phyloP scores from a whole-genome alignment of 2,797 vertebrate species.

The Alca torda region DNA sequence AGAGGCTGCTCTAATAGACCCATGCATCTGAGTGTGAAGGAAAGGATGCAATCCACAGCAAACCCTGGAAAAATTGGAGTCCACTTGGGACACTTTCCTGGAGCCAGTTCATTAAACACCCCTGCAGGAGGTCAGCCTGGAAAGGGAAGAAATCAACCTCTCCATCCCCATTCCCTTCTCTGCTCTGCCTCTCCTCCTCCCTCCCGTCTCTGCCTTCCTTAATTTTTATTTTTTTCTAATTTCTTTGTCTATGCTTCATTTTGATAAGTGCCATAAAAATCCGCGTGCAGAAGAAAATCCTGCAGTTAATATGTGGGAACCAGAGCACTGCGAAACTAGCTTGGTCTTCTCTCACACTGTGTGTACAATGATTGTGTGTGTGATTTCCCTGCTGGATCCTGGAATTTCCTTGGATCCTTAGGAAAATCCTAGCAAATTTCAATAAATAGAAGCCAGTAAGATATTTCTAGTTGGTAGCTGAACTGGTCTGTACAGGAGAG shows the following conservation, averaged over 20 bases:
- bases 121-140: not conserved
- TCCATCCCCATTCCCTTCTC: not conserved
- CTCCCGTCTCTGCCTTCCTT: not conserved
- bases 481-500: not conserved
- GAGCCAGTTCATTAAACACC: not conserved
- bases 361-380: not conserved
- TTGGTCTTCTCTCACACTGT: not conserved
- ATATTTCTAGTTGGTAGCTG: not conserved
- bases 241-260: not conserved
- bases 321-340: not conserved
- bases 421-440: not conserved
- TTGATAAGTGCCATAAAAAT: not conserved
- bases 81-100: not conserved
- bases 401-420: not conserved
- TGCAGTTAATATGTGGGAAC: not conserved
- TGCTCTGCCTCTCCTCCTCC: not conserved
- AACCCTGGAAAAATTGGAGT: not conserved
- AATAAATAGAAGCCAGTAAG: not conserved
- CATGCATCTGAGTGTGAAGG: constrained; percentile 6
- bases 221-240: constrained; percentile 33
- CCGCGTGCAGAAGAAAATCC: not conserved
- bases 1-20: constrained; percentile 3
- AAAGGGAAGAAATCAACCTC: not conserved
- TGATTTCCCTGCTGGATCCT: not conserved
- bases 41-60: constrained; percentile 10